Conservation (phyloP, 1,140 invertebrate genomes). For the Drosophila kanapiae region DNA sequence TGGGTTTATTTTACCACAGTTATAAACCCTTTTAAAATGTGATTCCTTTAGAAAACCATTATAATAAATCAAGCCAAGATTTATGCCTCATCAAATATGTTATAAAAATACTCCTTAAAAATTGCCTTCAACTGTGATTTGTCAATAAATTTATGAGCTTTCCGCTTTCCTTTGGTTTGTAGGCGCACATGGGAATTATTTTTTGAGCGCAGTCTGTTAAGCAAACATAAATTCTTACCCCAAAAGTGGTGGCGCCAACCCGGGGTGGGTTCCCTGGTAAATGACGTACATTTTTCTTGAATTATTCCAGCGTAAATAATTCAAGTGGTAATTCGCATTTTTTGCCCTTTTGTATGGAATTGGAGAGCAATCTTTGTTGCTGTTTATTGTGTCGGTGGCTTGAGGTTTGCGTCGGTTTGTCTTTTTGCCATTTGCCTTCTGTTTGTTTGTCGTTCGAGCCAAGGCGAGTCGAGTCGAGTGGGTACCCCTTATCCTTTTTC, state of each 20-base stretch:
- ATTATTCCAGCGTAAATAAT: conserved; percentile 69
- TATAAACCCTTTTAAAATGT: neutral
- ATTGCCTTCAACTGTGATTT: conserved; percentile 2
- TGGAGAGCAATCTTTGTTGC: conserved; percentile 42
- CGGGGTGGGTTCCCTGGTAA: conserved; percentile 36
- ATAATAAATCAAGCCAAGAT: neutral
- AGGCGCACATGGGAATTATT: conserved; percentile 12
- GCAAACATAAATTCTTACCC: conserved; percentile 28
- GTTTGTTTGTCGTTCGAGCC: conserved; percentile 34
- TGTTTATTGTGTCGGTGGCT: conserved; percentile 44
- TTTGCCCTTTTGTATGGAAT: conserved; percentile 28
- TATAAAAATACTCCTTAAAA: neutral
- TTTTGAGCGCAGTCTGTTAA: conserved; percentile 14
- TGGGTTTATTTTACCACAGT: neutral
- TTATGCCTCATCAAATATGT: neutral
- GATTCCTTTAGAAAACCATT: neutral
- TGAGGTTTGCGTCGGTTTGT: conserved; percentile 48
- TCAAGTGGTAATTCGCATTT: conserved; percentile 59
- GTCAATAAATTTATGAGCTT: conserved; percentile 14
- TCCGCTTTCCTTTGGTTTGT: neutral
- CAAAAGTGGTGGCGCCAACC: conserved; percentile 40
- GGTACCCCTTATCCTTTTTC: conserved; percentile 9
- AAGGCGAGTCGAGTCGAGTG: conserved; percentile 7
- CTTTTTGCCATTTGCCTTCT: conserved; percentile 48
- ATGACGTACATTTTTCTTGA: conserved; percentile 53